Percentiles rank a stretch among this genome's conserved stretches.
Conservation (phyloP, 2,888 invertebrate species). For the Colostygia pectinataria region DNA sequence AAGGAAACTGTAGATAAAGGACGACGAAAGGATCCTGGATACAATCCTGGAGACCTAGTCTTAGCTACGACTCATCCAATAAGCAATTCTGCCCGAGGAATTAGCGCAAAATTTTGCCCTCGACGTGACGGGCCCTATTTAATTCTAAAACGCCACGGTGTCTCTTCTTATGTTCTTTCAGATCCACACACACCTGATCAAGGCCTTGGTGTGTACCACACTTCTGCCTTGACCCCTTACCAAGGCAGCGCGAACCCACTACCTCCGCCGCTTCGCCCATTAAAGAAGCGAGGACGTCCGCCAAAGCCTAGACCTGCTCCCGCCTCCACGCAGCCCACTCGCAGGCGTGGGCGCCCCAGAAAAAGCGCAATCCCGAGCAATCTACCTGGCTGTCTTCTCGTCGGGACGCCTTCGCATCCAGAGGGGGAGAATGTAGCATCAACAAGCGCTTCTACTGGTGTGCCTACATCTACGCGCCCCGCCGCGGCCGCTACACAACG, state of each 20-base stretch:
- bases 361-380: neutral
- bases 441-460: too few relatives aligned
- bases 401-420: constrained; percentile 26
- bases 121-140: constrained; percentile 16
- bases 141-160: neutral
- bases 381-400: constrained; percentile 16
- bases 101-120: constrained; percentile 17
- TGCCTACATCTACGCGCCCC: too few relatives aligned
- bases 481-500: too few relatives aligned
- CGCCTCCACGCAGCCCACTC: neutral
- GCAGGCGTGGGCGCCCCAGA: constrained; percentile 1
- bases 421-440: constrained; percentile 18
- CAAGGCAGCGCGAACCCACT: neutral
- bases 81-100: neutral
- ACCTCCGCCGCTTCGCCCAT: constrained; percentile 22
- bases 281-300: constrained; percentile 30
- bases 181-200: constrained; percentile 4
- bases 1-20: constrained; percentile 19
- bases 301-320: constrained; percentile 9
- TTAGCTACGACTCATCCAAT: neutral
- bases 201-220: constrained; percentile 28
- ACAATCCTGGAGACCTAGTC: constrained; percentile 13
- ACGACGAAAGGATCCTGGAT: constrained; percentile 12
- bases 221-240: constrained; percentile 26
- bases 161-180: constrained; percentile 7